phyloP scores from a whole-genome alignment of 1,140 invertebrate genomes.

The Chironomus tepperi region DNA sequence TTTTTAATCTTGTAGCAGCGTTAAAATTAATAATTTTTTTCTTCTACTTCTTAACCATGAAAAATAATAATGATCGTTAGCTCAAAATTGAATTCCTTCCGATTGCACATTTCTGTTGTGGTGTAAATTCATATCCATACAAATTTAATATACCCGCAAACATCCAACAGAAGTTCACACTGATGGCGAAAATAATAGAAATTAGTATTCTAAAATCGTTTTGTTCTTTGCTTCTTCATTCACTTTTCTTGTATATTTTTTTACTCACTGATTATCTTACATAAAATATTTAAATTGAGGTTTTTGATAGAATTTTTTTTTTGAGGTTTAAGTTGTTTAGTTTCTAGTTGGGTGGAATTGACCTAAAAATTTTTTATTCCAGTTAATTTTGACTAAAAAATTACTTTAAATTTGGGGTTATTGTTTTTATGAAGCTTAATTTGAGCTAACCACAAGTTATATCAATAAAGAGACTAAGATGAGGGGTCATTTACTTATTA shows the following conservation, averaged over 20 bases:
- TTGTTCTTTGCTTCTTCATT: neutral
- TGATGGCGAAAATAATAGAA: neutral
- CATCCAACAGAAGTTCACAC: too few relatives aligned
- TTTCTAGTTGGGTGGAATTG: neutral
- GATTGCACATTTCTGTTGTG: neutral
- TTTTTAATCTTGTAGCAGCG: neutral
- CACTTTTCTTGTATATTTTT: neutral
- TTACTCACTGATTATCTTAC: neutral
- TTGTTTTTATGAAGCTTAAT: too few relatives aligned
- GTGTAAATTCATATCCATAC: neutral
- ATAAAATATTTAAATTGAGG: neutral
- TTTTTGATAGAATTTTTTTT: neutral
- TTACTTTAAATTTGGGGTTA: too few relatives aligned
- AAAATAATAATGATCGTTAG: neutral
- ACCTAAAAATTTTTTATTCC: too few relatives aligned
- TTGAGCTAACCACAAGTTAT: too few relatives aligned
- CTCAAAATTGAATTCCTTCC: constrained; percentile 19
- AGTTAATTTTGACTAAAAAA: too few relatives aligned
- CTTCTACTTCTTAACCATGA: too few relatives aligned
- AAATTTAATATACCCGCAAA: neutral
- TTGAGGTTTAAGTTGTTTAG: neutral
- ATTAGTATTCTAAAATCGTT: neutral
- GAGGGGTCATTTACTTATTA: too few relatives aligned
- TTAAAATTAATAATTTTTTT: too few relatives aligned
- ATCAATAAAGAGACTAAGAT: too few relatives aligned